These are phyloP conservation scores for Steinernema feltiae DNA, from an alignment of 1,140 invertebrate species.

Conservation along the genomic window DNA sequence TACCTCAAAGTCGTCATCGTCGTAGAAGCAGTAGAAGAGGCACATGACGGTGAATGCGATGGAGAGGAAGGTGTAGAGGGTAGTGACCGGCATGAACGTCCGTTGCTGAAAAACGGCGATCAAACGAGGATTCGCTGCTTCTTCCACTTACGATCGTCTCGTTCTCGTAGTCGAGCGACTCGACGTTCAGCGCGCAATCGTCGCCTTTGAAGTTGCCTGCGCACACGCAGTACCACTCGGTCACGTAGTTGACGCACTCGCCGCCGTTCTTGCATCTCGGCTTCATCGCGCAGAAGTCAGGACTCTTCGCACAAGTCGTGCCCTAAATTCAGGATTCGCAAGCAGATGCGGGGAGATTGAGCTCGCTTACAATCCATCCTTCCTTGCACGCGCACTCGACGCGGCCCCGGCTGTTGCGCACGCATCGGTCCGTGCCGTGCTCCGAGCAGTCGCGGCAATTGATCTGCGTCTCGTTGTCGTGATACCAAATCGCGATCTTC, in stretches of 20 bases:
- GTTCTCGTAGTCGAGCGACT: neutral
- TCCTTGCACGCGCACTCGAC: neutral
- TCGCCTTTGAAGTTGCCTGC: neutral
- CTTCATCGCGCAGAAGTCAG: neutral
- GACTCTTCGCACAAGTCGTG: neutral
- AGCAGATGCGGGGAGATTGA: neutral
- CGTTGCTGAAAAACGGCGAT: neutral
- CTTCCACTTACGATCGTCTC: neutral
- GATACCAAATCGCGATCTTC: neutral
- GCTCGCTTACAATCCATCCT: neutral
- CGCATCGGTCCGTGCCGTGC: neutral
- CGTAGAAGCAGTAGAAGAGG: neutral
- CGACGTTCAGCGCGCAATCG: neutral
- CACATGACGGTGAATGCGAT: neutral
- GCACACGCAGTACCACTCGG: neutral
- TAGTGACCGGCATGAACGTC: neutral
- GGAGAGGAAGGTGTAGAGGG: neutral
- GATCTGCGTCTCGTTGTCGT: neutral
- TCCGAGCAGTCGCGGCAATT: neutral
- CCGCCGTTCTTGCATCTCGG: neutral
- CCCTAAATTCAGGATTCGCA: neutral
- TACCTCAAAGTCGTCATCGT: neutral
- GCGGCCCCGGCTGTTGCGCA: neutral
- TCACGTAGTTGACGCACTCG: neutral
- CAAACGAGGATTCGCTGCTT: neutral